phyloP scores from a whole-genome alignment of 2,888 invertebrate species.

The Chymomyza amoena region DNA sequence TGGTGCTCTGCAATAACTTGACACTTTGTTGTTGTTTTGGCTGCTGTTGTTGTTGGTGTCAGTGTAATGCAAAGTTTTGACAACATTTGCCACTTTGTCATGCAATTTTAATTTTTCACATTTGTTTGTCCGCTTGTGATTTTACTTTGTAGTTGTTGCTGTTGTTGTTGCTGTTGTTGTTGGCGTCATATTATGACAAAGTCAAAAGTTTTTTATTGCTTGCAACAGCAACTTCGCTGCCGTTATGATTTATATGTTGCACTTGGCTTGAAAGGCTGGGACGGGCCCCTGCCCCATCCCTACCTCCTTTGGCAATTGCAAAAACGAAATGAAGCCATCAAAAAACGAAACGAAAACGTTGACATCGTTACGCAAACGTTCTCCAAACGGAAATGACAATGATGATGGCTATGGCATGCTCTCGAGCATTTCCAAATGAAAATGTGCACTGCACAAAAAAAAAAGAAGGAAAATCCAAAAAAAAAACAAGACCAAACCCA shows the following conservation, averaged over 20 bases:
- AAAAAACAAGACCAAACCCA: slow-evolving; percentile 7
- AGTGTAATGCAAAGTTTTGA: slow-evolving; percentile 61
- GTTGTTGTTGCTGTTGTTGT: not conserved
- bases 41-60: not conserved
- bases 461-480: too few relatives aligned
- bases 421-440: slow-evolving; percentile 49
- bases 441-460: slow-evolving; percentile 27
- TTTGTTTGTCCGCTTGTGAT: slow-evolving; percentile 33
- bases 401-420: slow-evolving; percentile 40
- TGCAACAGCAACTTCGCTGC: slow-evolving; percentile 24
- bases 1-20: not conserved
- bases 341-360: slow-evolving; percentile 44
- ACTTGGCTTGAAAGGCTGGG: slow-evolving; percentile 46
- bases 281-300: slow-evolving; percentile 30
- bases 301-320: slow-evolving; percentile 35
- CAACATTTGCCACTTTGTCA: slow-evolving; percentile 71
- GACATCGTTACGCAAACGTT: slow-evolving; percentile 63
- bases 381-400: slow-evolving; percentile 65
- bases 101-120: slow-evolving; percentile 64
- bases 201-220: slow-evolving; percentile 65
- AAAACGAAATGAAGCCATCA: slow-evolving; percentile 67
- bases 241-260: slow-evolving; percentile 70
- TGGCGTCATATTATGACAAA: slow-evolving; percentile 60
- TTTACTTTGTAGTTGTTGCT: slow-evolving; percentile 55
- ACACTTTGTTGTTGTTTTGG: not conserved